These are phyloP conservation scores for Drosophila bocqueti DNA, from an alignment of 1,140 invertebrate genomes.

Conservation along the genomic window DNA sequence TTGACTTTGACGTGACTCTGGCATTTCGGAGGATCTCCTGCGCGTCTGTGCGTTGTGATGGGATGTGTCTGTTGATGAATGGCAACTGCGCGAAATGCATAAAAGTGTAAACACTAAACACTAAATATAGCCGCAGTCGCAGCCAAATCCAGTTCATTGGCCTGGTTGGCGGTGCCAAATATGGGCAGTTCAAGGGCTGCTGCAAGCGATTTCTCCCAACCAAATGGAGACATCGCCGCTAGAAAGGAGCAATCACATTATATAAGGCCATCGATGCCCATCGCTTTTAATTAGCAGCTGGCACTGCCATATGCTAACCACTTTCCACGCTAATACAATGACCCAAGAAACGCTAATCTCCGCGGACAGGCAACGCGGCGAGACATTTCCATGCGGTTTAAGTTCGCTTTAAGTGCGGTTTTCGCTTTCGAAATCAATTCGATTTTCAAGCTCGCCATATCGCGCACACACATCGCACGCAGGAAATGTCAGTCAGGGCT, in stretches of 20 bases:
- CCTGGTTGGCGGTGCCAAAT: conserved; percentile 69
- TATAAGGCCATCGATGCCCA: conserved; percentile 12
- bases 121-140: conserved; percentile 60
- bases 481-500: conserved; percentile 77
- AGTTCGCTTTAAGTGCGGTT: conserved; percentile 33
- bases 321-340: conserved; percentile 27
- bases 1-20: conserved; percentile 73
- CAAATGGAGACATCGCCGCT: conserved; percentile 53
- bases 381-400: conserved; percentile 50
- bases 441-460: conserved; percentile 42
- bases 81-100: conserved; percentile 68
- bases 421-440: conserved; percentile 79
- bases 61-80: conserved; percentile 60
- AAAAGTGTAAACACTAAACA: conserved; percentile 74
- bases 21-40: conserved; percentile 64
- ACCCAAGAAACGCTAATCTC: conserved; percentile 60
- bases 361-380: conserved; percentile 44
- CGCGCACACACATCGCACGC: conserved; percentile 58
- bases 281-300: conserved; percentile 63
- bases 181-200: conserved; percentile 76
- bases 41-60: conserved; percentile 8
- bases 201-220: conserved; percentile 35
- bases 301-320: conserved; percentile 30
- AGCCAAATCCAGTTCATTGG: conserved; percentile 42
- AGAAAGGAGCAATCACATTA: conserved; percentile 8